A percentile compares a stretch with the other conserved stretches of the same genome.
Evolutionary conservation across 30 jellyfish, hydroid and myxozoan species (phyloP).

Genomic region (Clytia hemisphaerica): DNA sequence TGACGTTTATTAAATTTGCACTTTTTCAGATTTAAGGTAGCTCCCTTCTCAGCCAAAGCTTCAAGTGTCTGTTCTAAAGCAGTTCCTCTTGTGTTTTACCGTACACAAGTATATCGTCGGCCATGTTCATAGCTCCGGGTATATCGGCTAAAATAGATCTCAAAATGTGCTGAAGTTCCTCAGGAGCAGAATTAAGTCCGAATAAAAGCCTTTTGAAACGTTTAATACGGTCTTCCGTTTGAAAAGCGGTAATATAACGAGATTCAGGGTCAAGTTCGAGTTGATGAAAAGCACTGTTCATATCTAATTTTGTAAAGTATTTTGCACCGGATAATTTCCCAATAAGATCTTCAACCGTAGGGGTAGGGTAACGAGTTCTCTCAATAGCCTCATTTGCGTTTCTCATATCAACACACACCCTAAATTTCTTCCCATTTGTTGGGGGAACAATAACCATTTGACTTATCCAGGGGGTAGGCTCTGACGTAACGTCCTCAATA

Average conservation of each 20-base stretch:
- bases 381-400: constrained; percentile 35
- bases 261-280: constrained; percentile 25
- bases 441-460: constrained; percentile 49
- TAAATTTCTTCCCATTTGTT: constrained; percentile 8
- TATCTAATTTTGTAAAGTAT: constrained; percentile 35
- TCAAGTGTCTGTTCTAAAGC: neutral
- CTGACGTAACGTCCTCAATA: constrained; percentile 38
- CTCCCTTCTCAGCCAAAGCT: constrained; percentile 18
- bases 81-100: neutral
- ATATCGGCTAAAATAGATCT: constrained; percentile 7
- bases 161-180: constrained; percentile 2
- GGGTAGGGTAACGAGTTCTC: constrained; percentile 37
- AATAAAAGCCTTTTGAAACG: constrained; percentile 12
- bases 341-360: constrained; percentile 43
- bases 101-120: constrained; percentile 7
- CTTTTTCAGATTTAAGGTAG: constrained; percentile 23
- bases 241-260: constrained; percentile 42
- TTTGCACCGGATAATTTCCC: constrained; percentile 29
- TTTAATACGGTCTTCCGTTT: constrained; percentile 17
- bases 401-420: constrained; percentile 42
- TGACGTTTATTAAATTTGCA: constrained; percentile 35
- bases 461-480: constrained; percentile 56
- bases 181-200: constrained; percentile 8
- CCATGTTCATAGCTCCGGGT: constrained; percentile 9
- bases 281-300: constrained; percentile 40